Conservation (phyloP, 1,140 invertebrate genomes). For the Paraescarpia echinospica region DNA sequence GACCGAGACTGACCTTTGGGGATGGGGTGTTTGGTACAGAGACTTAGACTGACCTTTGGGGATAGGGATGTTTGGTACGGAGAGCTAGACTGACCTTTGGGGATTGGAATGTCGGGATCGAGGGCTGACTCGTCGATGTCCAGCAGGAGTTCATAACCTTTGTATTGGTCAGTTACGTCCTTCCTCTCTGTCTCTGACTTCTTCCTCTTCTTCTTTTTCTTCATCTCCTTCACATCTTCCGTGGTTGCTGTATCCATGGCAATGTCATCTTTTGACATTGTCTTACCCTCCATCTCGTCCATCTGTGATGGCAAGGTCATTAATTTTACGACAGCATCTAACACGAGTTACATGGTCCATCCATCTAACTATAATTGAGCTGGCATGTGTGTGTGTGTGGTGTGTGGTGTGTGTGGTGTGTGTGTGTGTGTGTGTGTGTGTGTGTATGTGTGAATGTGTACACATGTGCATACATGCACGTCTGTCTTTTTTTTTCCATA, state of each 20-base stretch:
- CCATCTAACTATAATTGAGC: too few species aligned
- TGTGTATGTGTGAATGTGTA: too few species aligned
- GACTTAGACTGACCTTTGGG: background rate
- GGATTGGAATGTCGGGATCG: constrained; percentile 25
- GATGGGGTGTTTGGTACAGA: constrained; percentile 31
- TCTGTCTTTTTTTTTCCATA: too few species aligned
- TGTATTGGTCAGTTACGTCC: background rate
- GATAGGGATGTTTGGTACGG: background rate
- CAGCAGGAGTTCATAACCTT: constrained; percentile 49
- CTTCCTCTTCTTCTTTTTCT: constrained; percentile 10
- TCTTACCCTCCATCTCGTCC: background rate
- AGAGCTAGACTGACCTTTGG: too few species aligned
- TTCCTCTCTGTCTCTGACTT: background rate
- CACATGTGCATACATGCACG: too few species aligned
- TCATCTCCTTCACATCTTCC: background rate
- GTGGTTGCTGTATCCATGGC: background rate
- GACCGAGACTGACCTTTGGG: constrained; percentile 29
- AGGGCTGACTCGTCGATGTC: constrained; percentile 41
- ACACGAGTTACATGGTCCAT: too few species aligned
- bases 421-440: too few species aligned
- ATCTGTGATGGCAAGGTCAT: background rate
- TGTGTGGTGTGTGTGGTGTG: too few species aligned
- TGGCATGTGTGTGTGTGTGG: too few species aligned
- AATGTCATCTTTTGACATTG: background rate
- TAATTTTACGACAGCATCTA: too few species aligned